These are phyloP conservation scores for Metellina segmentata DNA, from an alignment of 2,888 invertebrate genomes.

Conservation along the genomic window DNA sequence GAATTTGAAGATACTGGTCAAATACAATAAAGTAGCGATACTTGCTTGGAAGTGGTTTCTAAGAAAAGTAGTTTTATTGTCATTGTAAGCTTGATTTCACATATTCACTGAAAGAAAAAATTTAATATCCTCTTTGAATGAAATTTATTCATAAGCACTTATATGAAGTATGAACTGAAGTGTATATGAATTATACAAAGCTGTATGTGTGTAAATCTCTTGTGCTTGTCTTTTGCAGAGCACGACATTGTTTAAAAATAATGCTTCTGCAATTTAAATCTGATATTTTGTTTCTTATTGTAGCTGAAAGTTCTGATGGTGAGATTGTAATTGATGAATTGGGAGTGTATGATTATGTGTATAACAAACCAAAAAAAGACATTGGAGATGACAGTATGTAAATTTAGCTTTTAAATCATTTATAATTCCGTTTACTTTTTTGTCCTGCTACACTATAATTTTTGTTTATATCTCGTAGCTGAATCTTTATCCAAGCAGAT, in stretches of 20 bases:
- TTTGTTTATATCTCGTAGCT: conserved; percentile 21
- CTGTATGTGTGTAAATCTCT: no score
- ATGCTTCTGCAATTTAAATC: not conserved
- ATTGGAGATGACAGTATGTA: not conserved
- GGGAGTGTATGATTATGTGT: not conserved
- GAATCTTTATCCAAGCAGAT: conserved; percentile 46
- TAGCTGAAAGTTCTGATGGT: conserved; percentile 42
- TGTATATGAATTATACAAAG: no score
- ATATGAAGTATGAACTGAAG: no score
- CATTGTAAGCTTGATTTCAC: no score
- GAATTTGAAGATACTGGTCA: no score
- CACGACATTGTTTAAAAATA: not conserved
- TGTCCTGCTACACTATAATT: not conserved
- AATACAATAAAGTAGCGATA: no score
- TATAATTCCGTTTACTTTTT: not conserved
- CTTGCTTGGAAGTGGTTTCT: no score
- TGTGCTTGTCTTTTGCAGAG: not conserved
- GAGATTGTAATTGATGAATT: conserved; percentile 10
- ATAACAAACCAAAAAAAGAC: not conserved
- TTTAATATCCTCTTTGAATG: no score
- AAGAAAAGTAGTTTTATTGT: no score
- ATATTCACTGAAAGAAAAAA: no score
- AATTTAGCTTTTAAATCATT: not conserved
- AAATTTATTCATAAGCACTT: no score
- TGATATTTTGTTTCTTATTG: not conserved